phyloP scores from a whole-genome alignment of 2,888 invertebrate species.

The Meteorus colon region DNA sequence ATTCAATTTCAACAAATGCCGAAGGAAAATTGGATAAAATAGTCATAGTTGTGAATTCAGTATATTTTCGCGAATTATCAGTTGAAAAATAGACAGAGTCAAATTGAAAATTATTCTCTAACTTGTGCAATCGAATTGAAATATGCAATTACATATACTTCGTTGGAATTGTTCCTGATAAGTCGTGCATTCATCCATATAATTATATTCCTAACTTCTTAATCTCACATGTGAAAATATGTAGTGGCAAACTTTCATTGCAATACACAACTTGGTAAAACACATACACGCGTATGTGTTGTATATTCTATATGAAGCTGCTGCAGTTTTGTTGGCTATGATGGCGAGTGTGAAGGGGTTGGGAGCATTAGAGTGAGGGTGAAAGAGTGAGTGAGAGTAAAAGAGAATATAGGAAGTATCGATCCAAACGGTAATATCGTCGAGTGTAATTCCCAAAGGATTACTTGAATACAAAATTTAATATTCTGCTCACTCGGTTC shows the following conservation, averaged over 20 bases:
- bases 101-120: background rate
- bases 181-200: background rate
- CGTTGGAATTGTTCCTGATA: background rate
- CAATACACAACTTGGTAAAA: background rate
- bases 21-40: too few species aligned
- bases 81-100: too few species aligned
- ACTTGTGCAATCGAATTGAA: background rate
- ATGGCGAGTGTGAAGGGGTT: background rate
- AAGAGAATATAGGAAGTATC: background rate
- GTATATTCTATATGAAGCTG: background rate
- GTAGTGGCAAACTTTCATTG: background rate
- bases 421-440: background rate
- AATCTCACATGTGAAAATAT: background rate
- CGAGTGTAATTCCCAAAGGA: constrained; percentile 4
- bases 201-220: background rate
- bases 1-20: too few species aligned
- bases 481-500: constrained; percentile 2
- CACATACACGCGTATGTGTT: background rate
- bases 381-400: background rate
- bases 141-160: background rate
- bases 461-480: constrained; percentile 4
- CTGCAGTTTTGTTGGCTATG: background rate
- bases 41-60: too few species aligned
- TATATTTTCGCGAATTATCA: too few species aligned
- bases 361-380: background rate